Base-by-base conservation (phyloP, 2,113 vertebrate species). In the Notechis scutatus region DNA sequence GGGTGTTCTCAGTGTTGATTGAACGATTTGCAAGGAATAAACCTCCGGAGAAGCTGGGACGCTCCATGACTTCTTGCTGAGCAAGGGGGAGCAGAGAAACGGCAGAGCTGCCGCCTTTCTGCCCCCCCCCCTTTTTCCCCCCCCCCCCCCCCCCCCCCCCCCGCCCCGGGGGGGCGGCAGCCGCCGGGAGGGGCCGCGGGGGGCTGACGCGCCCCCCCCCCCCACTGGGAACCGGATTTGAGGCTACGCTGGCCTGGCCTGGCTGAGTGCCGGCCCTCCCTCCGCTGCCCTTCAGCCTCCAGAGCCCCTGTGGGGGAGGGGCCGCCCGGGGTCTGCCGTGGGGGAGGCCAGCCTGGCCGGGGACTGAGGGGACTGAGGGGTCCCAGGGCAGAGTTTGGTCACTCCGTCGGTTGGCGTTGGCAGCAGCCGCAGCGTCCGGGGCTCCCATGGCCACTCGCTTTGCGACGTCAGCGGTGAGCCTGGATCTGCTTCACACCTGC, bases 21-120 rank as follows among this genome's bases (percentile, higher is more conserved):
- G 96, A 95, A 95, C 93, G 93, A 74, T 96, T 97, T 97, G 97
- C 97, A 97, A 98, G 97, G 97, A 96, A 94, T 88, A 97, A 96
- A 98, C 95, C 94, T 92, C 94, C 96, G 96, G 98, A 97, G 97
- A 98, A 97, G 98, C 96, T 96, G 95, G 93, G 90, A 64, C 88
- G 39, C 47, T 93, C 93, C 90, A 92, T 20, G 0, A 0, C 0
- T 1, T 64, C 4, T 5, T 91, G 18, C 3, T 20, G 69, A 39
- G 45, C 23, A 45, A 5, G 26, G 23, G 15, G 57, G 47, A 26
- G 1, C n/a, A 56, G 18, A 55, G 45, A 39, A 34, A 34, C 0
- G 87, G n/a, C 4, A 2, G 29, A 69, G 64, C 64, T 18, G 14
- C n/a, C 15, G 4, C 64, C 64, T 69, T 10, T 18, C 29, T 56